phyloP scores from a whole-genome alignment of 2,888 invertebrate genomes.

The Tinea trinotella region DNA sequence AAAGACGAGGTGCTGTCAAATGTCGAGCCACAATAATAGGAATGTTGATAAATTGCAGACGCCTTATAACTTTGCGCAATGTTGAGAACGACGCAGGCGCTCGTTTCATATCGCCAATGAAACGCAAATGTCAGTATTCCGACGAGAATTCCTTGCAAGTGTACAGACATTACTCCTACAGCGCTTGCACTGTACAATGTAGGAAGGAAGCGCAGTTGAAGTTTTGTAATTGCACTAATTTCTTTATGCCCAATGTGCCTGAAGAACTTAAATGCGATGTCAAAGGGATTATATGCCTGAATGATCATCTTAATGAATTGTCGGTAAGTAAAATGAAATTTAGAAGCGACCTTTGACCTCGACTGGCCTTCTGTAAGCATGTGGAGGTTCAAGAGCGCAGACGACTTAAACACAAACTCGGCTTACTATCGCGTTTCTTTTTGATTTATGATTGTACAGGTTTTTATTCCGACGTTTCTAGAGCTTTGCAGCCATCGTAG shows the following conservation, averaged over 20 bases:
- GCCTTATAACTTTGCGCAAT: constrained; percentile 70
- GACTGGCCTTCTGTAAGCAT: too few species aligned
- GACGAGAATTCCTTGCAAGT: constrained; percentile 75
- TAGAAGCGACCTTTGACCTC: too few species aligned
- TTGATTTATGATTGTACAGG: too few species aligned
- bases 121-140: constrained; percentile 82
- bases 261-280: constrained; percentile 74
- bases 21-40: too few species aligned
- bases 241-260: constrained; percentile 77
- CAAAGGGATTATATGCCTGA: constrained; percentile 77
- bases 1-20: too few species aligned
- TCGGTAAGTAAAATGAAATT: constrained; percentile 74
- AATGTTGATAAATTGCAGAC: constrained; percentile 49
- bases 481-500: too few species aligned
- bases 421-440: too few species aligned
- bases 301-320: constrained; percentile 73
- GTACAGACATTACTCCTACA: constrained; percentile 78
- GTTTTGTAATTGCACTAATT: constrained; percentile 79
- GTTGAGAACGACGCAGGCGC: constrained; percentile 80
- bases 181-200: constrained; percentile 82
- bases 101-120: constrained; percentile 72
- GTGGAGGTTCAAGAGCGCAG: too few species aligned
- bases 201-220: constrained; percentile 76
- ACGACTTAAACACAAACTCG: too few species aligned
- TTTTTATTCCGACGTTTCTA: too few species aligned